Base-by-base conservation (phyloP, 2,888 invertebrate species). In the Drosophila stalkeri region DNA sequence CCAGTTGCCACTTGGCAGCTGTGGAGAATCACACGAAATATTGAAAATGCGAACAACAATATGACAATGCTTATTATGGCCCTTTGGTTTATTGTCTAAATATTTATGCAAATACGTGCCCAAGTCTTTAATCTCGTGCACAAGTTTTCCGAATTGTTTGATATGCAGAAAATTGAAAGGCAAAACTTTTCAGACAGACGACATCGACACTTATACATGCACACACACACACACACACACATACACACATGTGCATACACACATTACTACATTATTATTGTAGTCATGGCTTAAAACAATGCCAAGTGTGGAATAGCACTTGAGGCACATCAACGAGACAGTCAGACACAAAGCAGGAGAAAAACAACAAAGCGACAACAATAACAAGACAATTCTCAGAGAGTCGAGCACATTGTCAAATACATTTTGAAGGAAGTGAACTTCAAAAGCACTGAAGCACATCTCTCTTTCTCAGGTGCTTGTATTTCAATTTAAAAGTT, bases 51-150 rank as follows among this genome's bases (percentile, higher is more conserved):
- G 44, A 49, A 18, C 11, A 49, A 5, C 43, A 43, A 54, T 52
- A 37, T 44, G 60, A 37, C 35, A 77, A 59, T 57, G 39, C 37
- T 77, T 81, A 77, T 89, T 72, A 69, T 59, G 59, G 43, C 64
- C 67, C 64, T 72, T 56, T 43, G 63, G 55, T 72, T 79, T 82
- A 75, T 83, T 86, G 72, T 64, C 44, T 52, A 77, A 86, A 86
- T 86, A 86, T 86, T 89, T 89, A 86, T 90, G 82, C 86, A 86
- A 89, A 88, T 76, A 86, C 84, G 70, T 90, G 79, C 76, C 65
- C 63, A 90, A 86, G 89, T 81, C 86, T 83, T 86, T 90, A 86
- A 89, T 81, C 73, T 77, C 31, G 59, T 64, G 64, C 57, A 51
- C 23, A 65, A 81, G 65, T 90, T 75, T 76, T 51, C 9, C 20